Evolutionary conservation across 2,797 vertebrate genomes (phyloP).

Genomic region (Chromis chromis): DNA sequence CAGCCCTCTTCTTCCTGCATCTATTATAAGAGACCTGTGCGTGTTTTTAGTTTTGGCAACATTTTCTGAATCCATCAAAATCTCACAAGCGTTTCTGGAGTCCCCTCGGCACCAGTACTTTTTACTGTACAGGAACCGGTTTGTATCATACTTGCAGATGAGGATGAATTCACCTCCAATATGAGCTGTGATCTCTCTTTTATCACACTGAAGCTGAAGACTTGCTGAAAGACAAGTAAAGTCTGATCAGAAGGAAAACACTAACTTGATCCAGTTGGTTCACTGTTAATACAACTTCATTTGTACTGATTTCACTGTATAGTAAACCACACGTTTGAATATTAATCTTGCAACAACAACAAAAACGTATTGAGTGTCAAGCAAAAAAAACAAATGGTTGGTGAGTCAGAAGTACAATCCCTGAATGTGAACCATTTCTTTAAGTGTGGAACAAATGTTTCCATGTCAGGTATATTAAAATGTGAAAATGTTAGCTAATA

Average conservation of each 20-base stretch:
- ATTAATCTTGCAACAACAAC: no score
- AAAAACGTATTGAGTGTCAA: no score
- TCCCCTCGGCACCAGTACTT: constrained; percentile 85
- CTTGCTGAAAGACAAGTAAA: constrained; percentile 60
- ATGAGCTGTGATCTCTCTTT: constrained; percentile 43
- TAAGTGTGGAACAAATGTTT: neutral
- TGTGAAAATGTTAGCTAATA: neutral
- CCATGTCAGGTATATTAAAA: neutral
- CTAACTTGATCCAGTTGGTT: neutral
- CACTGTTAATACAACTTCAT: neutral
- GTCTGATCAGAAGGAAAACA: neutral
- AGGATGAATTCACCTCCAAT: constrained; percentile 63
- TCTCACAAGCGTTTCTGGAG: constrained; percentile 61
- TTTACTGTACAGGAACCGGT: constrained; percentile 46
- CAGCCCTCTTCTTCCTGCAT: constrained; percentile 45
- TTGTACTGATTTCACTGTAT: no score
- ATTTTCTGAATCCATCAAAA: constrained; percentile 73
- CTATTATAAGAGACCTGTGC: constrained; percentile 48
- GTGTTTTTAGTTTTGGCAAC: neutral
- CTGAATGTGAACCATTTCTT: no score
- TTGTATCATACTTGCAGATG: constrained; percentile 57
- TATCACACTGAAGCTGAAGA: constrained; percentile 75
- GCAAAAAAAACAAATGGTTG: no score
- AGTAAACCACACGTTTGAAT: no score
- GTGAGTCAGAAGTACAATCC: no score